phyloP scores from a whole-genome alignment of 2,888 invertebrate genomes.

The Chymomyza procnemis region DNA sequence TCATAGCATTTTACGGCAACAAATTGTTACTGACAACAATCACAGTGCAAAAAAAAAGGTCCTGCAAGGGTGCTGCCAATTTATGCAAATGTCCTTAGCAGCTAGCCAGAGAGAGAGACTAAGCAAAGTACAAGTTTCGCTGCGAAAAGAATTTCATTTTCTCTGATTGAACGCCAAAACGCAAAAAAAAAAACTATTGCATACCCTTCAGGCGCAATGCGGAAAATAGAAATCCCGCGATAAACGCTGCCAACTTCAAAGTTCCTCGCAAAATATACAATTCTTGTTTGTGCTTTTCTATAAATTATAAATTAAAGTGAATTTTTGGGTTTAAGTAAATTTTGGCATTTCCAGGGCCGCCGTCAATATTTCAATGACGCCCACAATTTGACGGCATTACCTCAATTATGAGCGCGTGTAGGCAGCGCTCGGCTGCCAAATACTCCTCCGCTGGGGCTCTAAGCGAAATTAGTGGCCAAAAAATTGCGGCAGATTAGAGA shows the following conservation, averaged over 20 bases:
- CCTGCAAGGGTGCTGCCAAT: neutral
- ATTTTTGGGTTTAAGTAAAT: slow-evolving; percentile 32
- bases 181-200: slow-evolving; percentile 1
- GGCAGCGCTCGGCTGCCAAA: neutral
- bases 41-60: slow-evolving; percentile 1
- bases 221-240: neutral
- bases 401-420: slow-evolving; percentile 11
- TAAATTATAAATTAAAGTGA: slow-evolving; percentile 71
- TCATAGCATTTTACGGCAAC: slow-evolving; percentile 58
- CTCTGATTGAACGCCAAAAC: neutral
- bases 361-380: slow-evolving; percentile 66
- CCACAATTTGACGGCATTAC: slow-evolving; percentile 15
- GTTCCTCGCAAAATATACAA: neutral
- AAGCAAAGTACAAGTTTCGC: neutral
- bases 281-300: slow-evolving; percentile 1
- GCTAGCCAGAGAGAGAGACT: neutral
- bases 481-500: slow-evolving; percentile 66
- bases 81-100: slow-evolving; percentile 4
- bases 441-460: slow-evolving; percentile 37
- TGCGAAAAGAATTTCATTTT: neutral
- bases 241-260: neutral
- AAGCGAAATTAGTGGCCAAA: slow-evolving; percentile 68
- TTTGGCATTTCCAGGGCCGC: slow-evolving; percentile 5
- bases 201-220: neutral
- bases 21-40: slow-evolving; percentile 45